Percentiles rank a stretch among this genome's conserved stretches.
phyloP scores from a whole-genome alignment of 2,888 invertebrate genomes.

The Andrena minutula region DNA sequence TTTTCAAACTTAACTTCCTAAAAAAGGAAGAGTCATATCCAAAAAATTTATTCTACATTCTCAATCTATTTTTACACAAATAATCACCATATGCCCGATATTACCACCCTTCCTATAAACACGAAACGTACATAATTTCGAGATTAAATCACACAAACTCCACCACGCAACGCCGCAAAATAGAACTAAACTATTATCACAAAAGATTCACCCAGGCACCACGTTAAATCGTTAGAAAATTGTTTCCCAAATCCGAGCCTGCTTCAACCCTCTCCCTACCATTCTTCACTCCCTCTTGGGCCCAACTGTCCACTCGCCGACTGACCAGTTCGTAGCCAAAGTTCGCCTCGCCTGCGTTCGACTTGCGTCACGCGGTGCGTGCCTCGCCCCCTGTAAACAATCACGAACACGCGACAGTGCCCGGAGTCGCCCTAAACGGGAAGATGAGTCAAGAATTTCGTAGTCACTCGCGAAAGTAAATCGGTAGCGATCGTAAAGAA shows the following conservation, averaged over 20 bases:
- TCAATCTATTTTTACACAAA: too few relatives aligned
- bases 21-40: too few relatives aligned
- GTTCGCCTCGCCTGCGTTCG: constrained; percentile 54
- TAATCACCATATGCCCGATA: too few relatives aligned
- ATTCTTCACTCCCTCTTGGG: constrained; percentile 54
- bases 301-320: constrained; percentile 59
- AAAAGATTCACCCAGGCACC: too few relatives aligned
- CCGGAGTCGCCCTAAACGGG: not conserved
- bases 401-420: not conserved
- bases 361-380: not conserved
- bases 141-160: too few relatives aligned
- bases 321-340: constrained; percentile 65
- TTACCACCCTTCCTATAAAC: too few relatives aligned
- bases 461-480: not conserved
- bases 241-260: constrained; percentile 61
- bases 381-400: not conserved
- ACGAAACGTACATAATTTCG: too few relatives aligned
- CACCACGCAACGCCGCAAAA: too few relatives aligned
- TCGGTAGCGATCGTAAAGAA: constrained; percentile 22
- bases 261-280: constrained; percentile 66
- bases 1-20: too few relatives aligned
- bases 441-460: not conserved
- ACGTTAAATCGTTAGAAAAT: not conserved
- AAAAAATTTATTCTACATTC: too few relatives aligned
- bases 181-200: too few relatives aligned